Percentiles rank a stretch among this genome's conserved stretches.
These are phyloP conservation scores for Pipra filicauda DNA, from an alignment of 2,113 vertebrate species.

Conservation along the genomic window DNA sequence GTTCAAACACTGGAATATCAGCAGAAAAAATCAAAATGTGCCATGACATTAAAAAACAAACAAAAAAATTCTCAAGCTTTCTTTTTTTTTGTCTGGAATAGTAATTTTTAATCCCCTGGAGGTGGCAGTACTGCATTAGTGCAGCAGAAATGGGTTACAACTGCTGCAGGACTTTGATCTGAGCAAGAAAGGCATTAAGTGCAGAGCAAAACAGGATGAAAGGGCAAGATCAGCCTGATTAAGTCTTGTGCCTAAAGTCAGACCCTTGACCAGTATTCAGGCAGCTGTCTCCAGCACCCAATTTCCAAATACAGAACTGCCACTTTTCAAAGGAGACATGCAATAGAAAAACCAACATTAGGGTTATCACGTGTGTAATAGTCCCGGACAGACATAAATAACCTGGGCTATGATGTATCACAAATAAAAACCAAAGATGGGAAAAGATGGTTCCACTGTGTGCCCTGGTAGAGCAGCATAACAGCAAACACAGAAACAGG, in stretches of 20 bases:
- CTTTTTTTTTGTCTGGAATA: not conserved
- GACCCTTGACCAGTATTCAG: not conserved
- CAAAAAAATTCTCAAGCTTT: not conserved
- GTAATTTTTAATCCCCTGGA: not conserved
- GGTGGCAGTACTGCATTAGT: not conserved
- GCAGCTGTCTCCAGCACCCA: not conserved
- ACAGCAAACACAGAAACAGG: not conserved
- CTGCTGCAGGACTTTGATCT: not conserved
- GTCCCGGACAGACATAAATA: not conserved
- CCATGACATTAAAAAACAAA: not conserved
- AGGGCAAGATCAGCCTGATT: not conserved
- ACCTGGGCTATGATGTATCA: not conserved
- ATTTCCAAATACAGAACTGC: not conserved
- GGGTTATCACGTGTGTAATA: not conserved
- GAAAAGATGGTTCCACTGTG: not conserved
- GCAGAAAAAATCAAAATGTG: not conserved
- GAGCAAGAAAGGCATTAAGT: not conserved
- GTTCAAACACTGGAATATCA: not conserved
- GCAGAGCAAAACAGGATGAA: not conserved
- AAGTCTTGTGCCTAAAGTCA: not conserved
- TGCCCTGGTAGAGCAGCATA: not conserved
- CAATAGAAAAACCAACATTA: not conserved
- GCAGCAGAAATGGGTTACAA: not conserved
- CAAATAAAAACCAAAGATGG: not conserved
- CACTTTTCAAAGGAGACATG: not conserved